Conservation (phyloP, 64 coral and sea anemone species). For the Acropora yongei region DNA sequence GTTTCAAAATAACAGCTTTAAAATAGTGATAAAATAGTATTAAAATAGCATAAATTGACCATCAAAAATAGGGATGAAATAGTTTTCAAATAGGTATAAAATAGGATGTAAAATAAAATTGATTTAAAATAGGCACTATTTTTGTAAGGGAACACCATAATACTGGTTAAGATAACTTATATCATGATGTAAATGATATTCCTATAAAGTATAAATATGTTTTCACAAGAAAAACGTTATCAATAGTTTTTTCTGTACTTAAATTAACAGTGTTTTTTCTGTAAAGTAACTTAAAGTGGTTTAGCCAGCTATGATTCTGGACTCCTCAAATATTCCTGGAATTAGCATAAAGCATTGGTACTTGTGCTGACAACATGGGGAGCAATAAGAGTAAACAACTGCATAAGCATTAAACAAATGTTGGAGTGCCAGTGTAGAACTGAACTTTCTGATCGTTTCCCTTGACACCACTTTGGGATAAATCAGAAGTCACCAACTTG, state of each 20-base stretch:
- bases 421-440: slow-evolving; percentile 55
- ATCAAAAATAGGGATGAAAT: too few species aligned
- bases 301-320: slow-evolving; percentile 9
- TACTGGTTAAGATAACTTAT: slow-evolving; percentile 13
- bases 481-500: not conserved
- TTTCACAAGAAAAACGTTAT: not conserved
- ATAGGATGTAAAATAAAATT: too few species aligned
- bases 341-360: slow-evolving; percentile 19
- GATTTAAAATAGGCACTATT: too few species aligned
- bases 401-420: slow-evolving; percentile 5
- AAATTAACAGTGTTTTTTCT: too few species aligned
- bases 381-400: slow-evolving; percentile 16
- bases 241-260: not conserved
- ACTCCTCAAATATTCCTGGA: slow-evolving; percentile 9
- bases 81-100: too few species aligned
- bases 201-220: not conserved
- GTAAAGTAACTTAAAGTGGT: not conserved
- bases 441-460: slow-evolving; percentile 19
- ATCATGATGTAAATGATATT: slow-evolving; percentile 18
- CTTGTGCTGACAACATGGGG: slow-evolving; percentile 15
- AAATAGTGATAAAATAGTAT: too few species aligned
- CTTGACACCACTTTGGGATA: not conserved
- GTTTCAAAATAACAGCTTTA: too few species aligned
- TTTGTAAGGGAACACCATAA: not conserved
- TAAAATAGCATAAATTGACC: too few species aligned